Percentiles rank a stretch among this genome's conserved stretches.
Evolutionary conservation across 35 echinoderm and acorn worm species (phyloP).

Genomic region (Chiridota heheva): DNA sequence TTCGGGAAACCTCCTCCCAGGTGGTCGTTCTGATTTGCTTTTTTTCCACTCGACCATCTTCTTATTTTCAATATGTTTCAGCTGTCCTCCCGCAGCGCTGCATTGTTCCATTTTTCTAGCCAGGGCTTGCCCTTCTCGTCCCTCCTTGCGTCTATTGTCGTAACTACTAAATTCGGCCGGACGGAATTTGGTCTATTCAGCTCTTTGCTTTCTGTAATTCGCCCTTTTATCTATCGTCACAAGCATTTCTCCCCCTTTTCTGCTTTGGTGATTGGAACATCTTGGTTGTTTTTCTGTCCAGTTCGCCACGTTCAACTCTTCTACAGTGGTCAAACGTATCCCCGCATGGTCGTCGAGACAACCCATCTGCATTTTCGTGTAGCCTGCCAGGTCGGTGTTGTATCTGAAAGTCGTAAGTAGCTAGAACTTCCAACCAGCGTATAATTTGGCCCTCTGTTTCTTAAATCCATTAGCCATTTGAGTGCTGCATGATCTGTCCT

Average conservation of each 20-base stretch:
- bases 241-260: background rate
- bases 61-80: background rate
- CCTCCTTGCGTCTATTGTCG: slow-evolving; percentile 11
- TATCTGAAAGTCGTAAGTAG: background rate
- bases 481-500: slow-evolving; percentile 42
- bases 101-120: too few species aligned
- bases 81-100: slow-evolving; percentile 24
- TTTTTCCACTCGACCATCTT: slow-evolving; percentile 31
- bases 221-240: background rate
- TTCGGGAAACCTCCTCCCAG: slow-evolving; percentile 20
- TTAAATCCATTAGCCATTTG: slow-evolving; percentile 6
- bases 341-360: background rate
- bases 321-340: background rate
- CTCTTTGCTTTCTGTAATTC: background rate
- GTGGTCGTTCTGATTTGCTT: background rate
- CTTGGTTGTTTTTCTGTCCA: background rate
- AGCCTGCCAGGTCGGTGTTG: slow-evolving; percentile 8
- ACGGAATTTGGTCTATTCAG: background rate
- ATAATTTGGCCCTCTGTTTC: background rate
- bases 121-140: too few species aligned
- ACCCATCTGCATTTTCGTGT: slow-evolving; percentile 1
- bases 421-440: background rate
- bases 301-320: background rate
- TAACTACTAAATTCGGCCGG: background rate
- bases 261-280: background rate